Conservation (phyloP, 2,113 vertebrate species). For the Montifringilla adamsi region DNA sequence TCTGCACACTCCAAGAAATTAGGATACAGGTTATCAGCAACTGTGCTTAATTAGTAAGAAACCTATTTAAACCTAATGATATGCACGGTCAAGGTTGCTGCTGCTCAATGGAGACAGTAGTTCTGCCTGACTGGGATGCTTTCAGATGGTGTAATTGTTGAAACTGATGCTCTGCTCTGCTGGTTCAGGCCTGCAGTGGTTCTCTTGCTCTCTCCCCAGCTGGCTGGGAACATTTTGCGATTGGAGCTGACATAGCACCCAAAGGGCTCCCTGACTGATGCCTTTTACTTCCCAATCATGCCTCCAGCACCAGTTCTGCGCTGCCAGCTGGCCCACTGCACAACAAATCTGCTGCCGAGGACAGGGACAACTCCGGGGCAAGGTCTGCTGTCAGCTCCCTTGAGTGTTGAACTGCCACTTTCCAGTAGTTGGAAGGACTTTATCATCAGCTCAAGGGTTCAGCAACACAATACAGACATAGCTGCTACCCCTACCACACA, state of each 20-base stretch:
- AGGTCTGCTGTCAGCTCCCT: background rate
- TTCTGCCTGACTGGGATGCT: constrained; percentile 6
- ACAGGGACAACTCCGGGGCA: accelerated
- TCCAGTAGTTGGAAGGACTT: background rate
- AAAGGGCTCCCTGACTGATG: background rate
- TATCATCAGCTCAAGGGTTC: background rate
- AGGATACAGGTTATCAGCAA: constrained; percentile 10
- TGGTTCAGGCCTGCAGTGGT: background rate
- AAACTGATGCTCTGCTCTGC: background rate
- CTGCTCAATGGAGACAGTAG: background rate
- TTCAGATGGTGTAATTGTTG: background rate
- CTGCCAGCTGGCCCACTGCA: background rate
- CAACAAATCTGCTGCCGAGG: background rate
- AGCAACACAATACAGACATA: background rate
- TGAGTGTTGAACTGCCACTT: accelerated
- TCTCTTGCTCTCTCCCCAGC: background rate
- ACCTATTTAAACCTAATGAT: constrained; percentile 20
- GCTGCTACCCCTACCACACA: background rate
- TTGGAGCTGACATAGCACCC: background rate
- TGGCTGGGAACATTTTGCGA: background rate
- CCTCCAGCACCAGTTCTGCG: background rate
- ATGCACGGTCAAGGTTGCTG: background rate
- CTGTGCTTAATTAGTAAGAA: constrained; percentile 27
- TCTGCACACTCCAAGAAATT: background rate
- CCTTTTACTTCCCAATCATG: background rate